A percentile compares a stretch with the other conserved stretches of the same genome.
phyloP scores from a whole-genome alignment of 2,888 invertebrate species.

The Drosophila emarginata region DNA sequence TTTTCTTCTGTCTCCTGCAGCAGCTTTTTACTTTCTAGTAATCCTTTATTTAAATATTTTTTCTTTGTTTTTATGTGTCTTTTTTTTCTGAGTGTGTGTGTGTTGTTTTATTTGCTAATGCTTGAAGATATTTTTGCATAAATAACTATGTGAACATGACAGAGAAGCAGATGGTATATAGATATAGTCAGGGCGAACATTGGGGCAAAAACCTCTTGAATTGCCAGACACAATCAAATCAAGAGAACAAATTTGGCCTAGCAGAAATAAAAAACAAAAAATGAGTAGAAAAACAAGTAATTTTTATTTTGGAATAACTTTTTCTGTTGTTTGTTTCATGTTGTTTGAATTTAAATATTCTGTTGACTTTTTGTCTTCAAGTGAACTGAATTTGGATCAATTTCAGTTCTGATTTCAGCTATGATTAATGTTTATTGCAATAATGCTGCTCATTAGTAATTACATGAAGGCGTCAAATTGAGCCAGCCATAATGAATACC shows the following conservation, averaged over 20 bases:
- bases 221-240: constrained; percentile 42
- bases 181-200: constrained; percentile 7
- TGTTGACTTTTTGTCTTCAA: constrained; percentile 44
- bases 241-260: constrained; percentile 13
- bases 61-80: constrained; percentile 30
- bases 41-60: constrained; percentile 75
- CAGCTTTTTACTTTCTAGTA: constrained; percentile 45
- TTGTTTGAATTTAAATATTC: constrained; percentile 43
- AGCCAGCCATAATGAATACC: constrained; percentile 26
- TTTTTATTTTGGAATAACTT: constrained; percentile 21
- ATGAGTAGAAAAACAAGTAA: neutral
- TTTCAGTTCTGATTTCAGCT: neutral
- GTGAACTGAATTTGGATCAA: constrained; percentile 14
- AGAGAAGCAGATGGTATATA: constrained; percentile 31
- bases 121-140: constrained; percentile 69
- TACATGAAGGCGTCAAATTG: constrained; percentile 37
- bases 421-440: constrained; percentile 39
- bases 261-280: neutral
- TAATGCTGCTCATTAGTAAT: constrained; percentile 57
- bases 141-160: constrained; percentile 58
- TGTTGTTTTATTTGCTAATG: constrained; percentile 68
- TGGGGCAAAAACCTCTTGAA: constrained; percentile 16
- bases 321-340: constrained; percentile 19
- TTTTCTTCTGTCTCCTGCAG: constrained; percentile 31
- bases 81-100: neutral